Conservation (phyloP, 2,797 vertebrate genomes). For the Siniperca undulata region DNA sequence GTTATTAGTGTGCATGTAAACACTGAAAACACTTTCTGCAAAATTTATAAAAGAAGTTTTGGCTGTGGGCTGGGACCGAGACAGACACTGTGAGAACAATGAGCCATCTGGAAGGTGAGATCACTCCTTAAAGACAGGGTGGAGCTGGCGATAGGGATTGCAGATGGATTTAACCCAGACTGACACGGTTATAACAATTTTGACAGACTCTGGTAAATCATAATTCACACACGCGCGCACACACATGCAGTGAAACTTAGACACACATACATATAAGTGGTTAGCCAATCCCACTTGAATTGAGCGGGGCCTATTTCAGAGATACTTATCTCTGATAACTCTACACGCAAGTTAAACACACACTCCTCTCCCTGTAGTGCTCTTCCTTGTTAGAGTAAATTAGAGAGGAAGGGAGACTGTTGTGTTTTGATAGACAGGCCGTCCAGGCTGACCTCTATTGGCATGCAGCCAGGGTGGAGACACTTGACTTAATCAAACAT, state of each 20-base stretch:
- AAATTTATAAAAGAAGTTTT: not conserved
- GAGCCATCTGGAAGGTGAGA: slow-evolving; percentile 72
- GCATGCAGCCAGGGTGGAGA: slow-evolving; percentile 71
- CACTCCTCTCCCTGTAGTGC: slow-evolving; percentile 18
- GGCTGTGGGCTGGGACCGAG: not conserved
- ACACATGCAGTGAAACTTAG: not conserved
- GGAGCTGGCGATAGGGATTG: slow-evolving; percentile 60
- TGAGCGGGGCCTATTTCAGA: slow-evolving; percentile 58
- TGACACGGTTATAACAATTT: slow-evolving; percentile 48
- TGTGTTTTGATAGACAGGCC: slow-evolving; percentile 65
- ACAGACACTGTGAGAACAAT: slow-evolving; percentile 57
- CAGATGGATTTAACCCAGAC: slow-evolving; percentile 70
- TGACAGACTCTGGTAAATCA: slow-evolving; percentile 37
- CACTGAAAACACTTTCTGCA: not conserved
- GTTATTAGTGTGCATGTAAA: slow-evolving; percentile 5
- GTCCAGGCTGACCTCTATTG: slow-evolving; percentile 71
- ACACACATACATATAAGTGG: slow-evolving; percentile 25
- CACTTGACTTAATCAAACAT: slow-evolving; percentile 76
- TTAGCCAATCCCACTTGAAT: slow-evolving; percentile 44
- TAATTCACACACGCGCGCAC: slow-evolving; percentile 21
- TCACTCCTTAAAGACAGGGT: slow-evolving; percentile 72
- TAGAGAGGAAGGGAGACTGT: slow-evolving; percentile 17
- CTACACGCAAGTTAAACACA: slow-evolving; percentile 49
- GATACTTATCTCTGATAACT: slow-evolving; percentile 70
- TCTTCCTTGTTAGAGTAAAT: slow-evolving; percentile 52